Percentiles rank a stretch among this genome's conserved stretches.
phyloP scores from a whole-genome alignment of 2,888 invertebrate species.

The Drosophila subsilvestris region DNA sequence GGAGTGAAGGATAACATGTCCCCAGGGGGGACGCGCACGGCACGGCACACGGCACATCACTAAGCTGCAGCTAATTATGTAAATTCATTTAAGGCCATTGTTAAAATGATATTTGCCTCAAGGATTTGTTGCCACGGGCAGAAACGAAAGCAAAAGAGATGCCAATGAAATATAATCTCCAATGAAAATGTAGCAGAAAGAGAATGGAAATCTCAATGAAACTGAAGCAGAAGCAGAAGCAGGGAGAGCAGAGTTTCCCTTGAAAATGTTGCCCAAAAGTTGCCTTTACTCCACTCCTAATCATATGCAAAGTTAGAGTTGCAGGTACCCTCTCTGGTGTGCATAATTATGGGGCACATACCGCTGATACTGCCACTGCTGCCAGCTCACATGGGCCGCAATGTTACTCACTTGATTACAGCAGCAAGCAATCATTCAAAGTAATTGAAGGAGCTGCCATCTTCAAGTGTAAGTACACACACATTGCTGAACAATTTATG shows the following conservation, averaged over 20 bases:
- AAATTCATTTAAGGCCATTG: constrained; percentile 68
- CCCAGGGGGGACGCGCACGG: constrained; percentile 11
- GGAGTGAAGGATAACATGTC: background rate
- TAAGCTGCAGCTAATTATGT: constrained; percentile 66
- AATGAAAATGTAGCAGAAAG: background rate
- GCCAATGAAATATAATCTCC: background rate
- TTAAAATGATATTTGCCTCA: constrained; percentile 54
- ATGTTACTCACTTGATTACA: constrained; percentile 8
- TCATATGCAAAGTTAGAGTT: background rate
- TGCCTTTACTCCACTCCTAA: constrained; percentile 2
- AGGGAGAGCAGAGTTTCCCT: background rate
- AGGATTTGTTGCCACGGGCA: constrained; percentile 39
- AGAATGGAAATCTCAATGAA: too few species aligned
- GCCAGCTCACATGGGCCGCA: background rate
- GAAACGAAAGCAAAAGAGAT: constrained; percentile 8
- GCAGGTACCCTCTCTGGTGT: background rate
- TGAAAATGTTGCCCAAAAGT: constrained; percentile 25
- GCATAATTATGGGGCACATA: background rate
- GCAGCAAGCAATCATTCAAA: background rate
- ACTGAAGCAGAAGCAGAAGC: too few species aligned
- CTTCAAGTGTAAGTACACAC: background rate
- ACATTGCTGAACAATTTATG: constrained; percentile 14
- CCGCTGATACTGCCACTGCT: too few species aligned
- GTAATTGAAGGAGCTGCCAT: background rate
- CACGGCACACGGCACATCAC: constrained; percentile 20